These are phyloP conservation scores for Falco punctatus DNA, from an alignment of 2,113 vertebrate genomes.

Conservation along the genomic window DNA sequence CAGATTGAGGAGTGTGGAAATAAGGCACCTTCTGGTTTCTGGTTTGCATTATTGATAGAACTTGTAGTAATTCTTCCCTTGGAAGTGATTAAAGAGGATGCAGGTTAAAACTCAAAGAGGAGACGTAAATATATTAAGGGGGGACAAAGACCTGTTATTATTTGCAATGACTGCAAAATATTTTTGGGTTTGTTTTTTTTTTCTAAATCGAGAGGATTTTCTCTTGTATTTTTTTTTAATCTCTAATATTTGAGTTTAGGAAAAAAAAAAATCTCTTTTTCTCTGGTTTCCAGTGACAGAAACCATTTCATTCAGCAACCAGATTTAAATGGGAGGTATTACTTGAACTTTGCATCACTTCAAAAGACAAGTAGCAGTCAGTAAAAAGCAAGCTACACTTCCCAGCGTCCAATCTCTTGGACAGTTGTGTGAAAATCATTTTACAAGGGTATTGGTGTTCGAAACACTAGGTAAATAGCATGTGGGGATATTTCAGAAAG, in stretches of 20 bases:
- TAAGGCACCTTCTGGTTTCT: neutral
- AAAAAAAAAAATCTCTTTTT: constrained; percentile 38
- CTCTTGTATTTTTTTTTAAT: neutral
- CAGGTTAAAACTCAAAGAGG: constrained; percentile 35
- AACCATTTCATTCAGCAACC: neutral
- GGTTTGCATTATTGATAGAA: constrained; percentile 49
- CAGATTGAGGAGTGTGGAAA: constrained; percentile 15
- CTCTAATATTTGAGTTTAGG: neutral
- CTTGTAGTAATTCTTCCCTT: constrained; percentile 32
- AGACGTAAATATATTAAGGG: neutral
- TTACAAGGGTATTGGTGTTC: constrained; percentile 47
- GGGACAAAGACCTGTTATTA: neutral
- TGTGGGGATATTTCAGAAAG: constrained; percentile 59
- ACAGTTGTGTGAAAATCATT: constrained; percentile 54
- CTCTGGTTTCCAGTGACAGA: constrained; percentile 2
- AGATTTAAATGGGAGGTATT: neutral
- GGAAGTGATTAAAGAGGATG: constrained; percentile 22
- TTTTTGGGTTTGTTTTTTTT: neutral
- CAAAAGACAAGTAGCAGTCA: constrained; percentile 28
- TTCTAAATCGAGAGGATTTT: neutral
- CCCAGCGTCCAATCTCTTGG: constrained; percentile 10
- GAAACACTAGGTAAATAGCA: constrained; percentile 23
- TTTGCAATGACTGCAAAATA: neutral
- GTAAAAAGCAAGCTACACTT: constrained; percentile 29
- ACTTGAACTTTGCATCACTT: constrained; percentile 8